These are phyloP conservation scores for Unio pictorum DNA, from an alignment of 2,888 invertebrate genomes.

Conservation along the genomic window DNA sequence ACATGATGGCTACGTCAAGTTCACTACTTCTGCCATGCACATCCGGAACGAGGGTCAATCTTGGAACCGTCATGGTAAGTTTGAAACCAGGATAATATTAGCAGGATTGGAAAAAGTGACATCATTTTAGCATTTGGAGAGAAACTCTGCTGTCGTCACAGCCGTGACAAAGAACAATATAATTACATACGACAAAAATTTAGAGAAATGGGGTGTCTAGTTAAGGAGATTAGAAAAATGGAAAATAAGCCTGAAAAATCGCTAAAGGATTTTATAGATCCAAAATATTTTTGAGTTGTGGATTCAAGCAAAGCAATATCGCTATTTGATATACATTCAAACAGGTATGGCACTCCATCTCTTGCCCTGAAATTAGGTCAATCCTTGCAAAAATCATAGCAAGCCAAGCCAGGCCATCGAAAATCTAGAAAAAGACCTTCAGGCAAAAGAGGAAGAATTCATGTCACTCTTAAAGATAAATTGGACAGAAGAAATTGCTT, in stretches of 20 bases:
- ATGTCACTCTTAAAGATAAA: conserved; percentile 2
- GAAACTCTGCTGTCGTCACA: neutral
- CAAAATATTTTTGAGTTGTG: neutral
- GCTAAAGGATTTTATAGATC: neutral
- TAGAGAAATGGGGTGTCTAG: neutral
- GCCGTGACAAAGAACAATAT: neutral
- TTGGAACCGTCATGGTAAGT: neutral
- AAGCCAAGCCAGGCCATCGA: neutral
- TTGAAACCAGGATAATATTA: neutral
- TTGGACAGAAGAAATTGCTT: neutral
- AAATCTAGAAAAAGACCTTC: neutral
- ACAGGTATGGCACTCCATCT: conserved; percentile 1
- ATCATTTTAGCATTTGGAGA: neutral
- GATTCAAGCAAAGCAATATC: neutral
- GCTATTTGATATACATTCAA: neutral
- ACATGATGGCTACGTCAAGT: neutral
- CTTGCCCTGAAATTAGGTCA: neutral
- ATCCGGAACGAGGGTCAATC: too few species aligned
- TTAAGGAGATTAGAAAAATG: neutral
- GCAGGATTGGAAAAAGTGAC: conserved; percentile 4
- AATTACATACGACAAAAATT: conserved; percentile 5
- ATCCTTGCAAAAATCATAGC: conserved; percentile 2
- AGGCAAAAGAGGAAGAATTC: neutral
- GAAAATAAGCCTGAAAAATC: neutral
- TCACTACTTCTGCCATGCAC: neutral